phyloP scores from a whole-genome alignment of 2,888 invertebrate genomes.

The Cerastis leucographa region DNA sequence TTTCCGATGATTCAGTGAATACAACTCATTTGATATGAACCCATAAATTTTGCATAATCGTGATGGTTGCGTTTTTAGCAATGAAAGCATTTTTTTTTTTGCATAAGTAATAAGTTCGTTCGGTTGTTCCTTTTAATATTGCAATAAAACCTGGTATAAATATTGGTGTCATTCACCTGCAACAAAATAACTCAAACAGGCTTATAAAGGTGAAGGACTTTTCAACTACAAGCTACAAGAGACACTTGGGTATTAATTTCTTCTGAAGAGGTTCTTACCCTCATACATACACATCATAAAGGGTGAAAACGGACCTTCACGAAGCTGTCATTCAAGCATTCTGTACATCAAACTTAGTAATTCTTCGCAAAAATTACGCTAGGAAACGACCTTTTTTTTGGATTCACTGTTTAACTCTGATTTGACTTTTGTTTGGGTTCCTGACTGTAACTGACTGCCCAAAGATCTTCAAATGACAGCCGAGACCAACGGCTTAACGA shows the following conservation, averaged over 20 bases:
- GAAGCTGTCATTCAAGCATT: too few species aligned
- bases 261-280: not conserved
- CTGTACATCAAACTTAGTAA: too few species aligned
- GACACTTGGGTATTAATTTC: not conserved
- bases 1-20: not conserved
- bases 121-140: constrained; percentile 14
- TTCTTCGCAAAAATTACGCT: too few species aligned
- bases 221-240: not conserved
- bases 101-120: not conserved
- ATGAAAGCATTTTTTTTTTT: constrained; percentile 11
- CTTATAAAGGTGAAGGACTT: not conserved
- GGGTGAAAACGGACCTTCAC: too few species aligned
- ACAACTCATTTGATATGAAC: not conserved
- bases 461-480: too few species aligned
- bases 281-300: too few species aligned
- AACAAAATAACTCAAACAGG: not conserved
- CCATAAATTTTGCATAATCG: not conserved
- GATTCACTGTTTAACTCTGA: too few species aligned
- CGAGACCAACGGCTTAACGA: too few species aligned
- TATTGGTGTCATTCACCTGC: constrained; percentile 35
- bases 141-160: constrained; percentile 6
- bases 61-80: not conserved
- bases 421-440: too few species aligned
- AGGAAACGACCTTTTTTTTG: too few species aligned
- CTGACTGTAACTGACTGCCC: too few species aligned